phyloP scores from a whole-genome alignment of 2,888 invertebrate species.

The Leptura quadrifasciata region DNA sequence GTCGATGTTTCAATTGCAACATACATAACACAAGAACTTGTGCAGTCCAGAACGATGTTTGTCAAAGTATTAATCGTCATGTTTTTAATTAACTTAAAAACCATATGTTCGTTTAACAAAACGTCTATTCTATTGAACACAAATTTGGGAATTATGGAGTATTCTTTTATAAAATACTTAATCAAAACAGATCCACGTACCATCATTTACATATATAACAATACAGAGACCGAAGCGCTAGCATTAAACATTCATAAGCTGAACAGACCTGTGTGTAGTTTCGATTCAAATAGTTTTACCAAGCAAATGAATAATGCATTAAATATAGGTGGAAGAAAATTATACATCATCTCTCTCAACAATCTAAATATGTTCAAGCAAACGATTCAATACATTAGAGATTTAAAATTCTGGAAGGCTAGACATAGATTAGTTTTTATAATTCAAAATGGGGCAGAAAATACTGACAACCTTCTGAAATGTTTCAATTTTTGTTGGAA shows the following conservation, averaged over 20 bases:
- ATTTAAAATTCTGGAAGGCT: constrained; percentile 22
- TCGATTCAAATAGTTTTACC: neutral
- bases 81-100: neutral
- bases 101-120: neutral
- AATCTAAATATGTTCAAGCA: neutral
- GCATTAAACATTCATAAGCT: neutral
- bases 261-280: neutral
- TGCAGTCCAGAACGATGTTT: neutral
- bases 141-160: neutral
- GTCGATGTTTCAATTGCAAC: neutral
- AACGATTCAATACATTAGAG: neutral
- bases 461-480: neutral
- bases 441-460: neutral
- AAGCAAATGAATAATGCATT: neutral
- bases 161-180: neutral
- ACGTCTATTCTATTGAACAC: neutral
- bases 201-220: neutral
- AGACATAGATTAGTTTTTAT: constrained; percentile 19
- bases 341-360: constrained; percentile 8
- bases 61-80: neutral
- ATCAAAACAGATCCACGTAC: neutral
- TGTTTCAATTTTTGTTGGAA: constrained; percentile 20
- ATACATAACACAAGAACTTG: neutral
- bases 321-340: neutral
- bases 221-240: neutral